Evolutionary conservation across 2,113 vertebrate species (phyloP), one percentile per base, ranked within the genome.

Genomic region (Nestor notabilis): DNA sequence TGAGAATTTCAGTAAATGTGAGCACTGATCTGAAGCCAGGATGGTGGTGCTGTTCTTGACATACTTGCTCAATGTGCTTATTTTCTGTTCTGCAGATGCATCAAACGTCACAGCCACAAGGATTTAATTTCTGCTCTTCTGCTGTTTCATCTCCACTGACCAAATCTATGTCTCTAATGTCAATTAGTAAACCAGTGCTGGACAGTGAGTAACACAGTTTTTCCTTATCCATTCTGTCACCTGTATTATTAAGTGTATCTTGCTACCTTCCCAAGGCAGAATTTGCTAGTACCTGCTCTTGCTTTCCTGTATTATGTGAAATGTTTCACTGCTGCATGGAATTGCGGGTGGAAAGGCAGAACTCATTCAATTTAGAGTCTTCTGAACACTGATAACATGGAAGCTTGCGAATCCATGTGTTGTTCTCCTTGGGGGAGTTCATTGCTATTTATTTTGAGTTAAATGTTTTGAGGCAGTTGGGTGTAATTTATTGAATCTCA

Each of bases 111-210:
- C 98, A 97, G 46, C 92, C 96, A 1, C 98, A 94, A 91, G 97
- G 97, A 75, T 98, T 98, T 97, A 98, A 97, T 97, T 98, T 98
- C 92, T 97, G 98, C 37, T 97, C 98, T 94, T 98, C 98, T 5
- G 44, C 97, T 64, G 90, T 97, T 92, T 96, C 98, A 89, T 98
- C 99, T 93, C 98, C 98, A 4, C 97, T 99, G 97, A 99, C 98
- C 70, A 99, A 99, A 97, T 99, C 99, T n/a, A 97, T 99, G 87
- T 99, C 99, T 28, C 98, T 99, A 95, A 98, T 99, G 86, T 97
- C 99, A 83, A 99, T 99, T 97, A 98, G 98, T 98, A 99, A 99
- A 87, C 98, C 98, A 92, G 98, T 98, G 93, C 95, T 98, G 16
- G 99, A 99, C 92, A 98, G 99, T 99, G 96, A 99, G 99, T 98